Conservation (phyloP, 2,797 vertebrate genomes). For the Esox masquinongy region DNA sequence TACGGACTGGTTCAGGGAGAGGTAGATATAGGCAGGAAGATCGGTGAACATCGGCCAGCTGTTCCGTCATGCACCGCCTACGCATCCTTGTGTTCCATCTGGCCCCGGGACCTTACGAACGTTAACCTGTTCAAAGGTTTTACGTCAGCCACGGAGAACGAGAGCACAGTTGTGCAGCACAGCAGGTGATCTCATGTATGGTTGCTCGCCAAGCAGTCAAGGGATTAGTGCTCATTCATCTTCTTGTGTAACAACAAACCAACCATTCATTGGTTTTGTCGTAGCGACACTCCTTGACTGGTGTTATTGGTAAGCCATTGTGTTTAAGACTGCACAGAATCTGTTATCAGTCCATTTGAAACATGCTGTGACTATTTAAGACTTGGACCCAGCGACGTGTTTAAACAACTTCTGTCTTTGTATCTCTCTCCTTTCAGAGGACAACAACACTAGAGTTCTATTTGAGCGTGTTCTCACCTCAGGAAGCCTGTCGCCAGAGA, state of each 20-base stretch:
- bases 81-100: too few species aligned
- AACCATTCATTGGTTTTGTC: neutral
- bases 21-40: too few species aligned
- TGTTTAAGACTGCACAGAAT: neutral
- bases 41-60: too few species aligned
- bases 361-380: neutral
- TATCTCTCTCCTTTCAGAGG: constrained; percentile 77
- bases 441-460: constrained; percentile 98
- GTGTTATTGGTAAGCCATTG: neutral
- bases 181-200: too few species aligned
- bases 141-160: too few species aligned
- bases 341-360: neutral
- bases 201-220: too few species aligned
- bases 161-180: too few species aligned
- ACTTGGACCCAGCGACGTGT: neutral
- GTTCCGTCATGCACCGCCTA: too few species aligned
- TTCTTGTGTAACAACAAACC: neutral
- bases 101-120: too few species aligned
- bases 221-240: neutral
- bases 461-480: constrained; percentile 99
- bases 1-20: too few species aligned
- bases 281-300: neutral
- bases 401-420: neutral
- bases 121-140: too few species aligned
- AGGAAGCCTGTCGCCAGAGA: constrained; percentile 95